Evolutionary conservation across 2,797 vertebrate genomes (phyloP).

Genomic region (Neopelma chrysocephalum): DNA sequence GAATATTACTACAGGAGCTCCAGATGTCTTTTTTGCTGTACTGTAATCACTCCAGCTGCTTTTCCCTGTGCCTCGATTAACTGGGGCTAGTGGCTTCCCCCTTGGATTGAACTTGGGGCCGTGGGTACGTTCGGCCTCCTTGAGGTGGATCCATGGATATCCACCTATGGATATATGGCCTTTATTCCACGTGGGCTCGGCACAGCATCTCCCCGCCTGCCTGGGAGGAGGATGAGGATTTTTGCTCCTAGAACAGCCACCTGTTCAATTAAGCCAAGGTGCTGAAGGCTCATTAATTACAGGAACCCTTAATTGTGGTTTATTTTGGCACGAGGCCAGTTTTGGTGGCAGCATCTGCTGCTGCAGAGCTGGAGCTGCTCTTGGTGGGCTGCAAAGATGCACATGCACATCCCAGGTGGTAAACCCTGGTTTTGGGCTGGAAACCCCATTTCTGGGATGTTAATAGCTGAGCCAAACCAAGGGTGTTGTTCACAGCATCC

Average conservation of each 20-base stretch:
- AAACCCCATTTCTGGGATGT: neutral
- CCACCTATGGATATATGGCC: neutral
- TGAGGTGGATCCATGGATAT: neutral
- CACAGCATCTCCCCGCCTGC: neutral
- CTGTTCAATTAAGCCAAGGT: neutral
- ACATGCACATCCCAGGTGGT: fast-evolving
- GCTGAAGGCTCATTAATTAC: fast-evolving
- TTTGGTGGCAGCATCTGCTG: neutral
- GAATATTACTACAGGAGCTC: slow-evolving; percentile 38
- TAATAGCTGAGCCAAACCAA: neutral
- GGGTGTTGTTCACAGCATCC: neutral
- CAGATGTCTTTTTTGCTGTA: slow-evolving; percentile 31
- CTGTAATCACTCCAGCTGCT: slow-evolving; percentile 50
- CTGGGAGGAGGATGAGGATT: neutral
- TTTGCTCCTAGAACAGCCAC: neutral
- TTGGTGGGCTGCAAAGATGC: neutral
- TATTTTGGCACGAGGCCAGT: neutral
- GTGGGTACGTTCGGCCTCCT: fast-evolving
- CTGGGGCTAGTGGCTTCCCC: neutral
- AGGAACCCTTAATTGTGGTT: neutral
- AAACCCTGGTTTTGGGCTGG: neutral
- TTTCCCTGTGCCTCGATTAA: neutral
- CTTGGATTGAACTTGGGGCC: neutral
- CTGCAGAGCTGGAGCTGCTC: neutral
- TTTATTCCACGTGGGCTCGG: fast-evolving